Base-by-base conservation (phyloP, 2,113 vertebrate species). In the Cervus canadensis region DNA sequence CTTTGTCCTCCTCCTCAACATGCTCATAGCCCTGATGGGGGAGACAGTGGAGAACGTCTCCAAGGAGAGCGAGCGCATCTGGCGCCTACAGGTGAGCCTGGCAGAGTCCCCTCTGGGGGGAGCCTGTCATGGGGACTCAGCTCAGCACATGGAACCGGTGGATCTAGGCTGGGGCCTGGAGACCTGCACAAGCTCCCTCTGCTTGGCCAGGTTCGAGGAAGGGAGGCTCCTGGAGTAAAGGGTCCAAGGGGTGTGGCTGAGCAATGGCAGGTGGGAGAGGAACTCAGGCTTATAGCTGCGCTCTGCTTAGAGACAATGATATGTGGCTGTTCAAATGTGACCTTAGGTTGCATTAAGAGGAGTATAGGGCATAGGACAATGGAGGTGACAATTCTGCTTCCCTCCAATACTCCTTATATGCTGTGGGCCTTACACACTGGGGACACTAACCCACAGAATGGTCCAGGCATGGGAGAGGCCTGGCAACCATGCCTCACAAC, bases 11-110 rank as follows among this genome's bases (percentile, higher is more conserved):
- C 99, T 99, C 76, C 97, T 99, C 50, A 99, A 99, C 96, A 99
- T 99, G 99, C 98, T 99, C 78, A 99, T 99, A 23, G 99, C 99
- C 0, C 86, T 99, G 40, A 99, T 99, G 99, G 99, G 99, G 81
- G 99, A 99, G 95, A 99, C 99, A 0, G 99, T 99, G 89, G 99
- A 99, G 92, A 99, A 99, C 0, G 98, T 99, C 92, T 99, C 99
- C 33, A 99, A 99, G 82, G 99, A 99, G 97, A 99, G 99, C 0
- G 99, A 99, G 95, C 99, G 99, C 50, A 99, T 99, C 97, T 99
- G 99, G 99, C 98, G 98, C 28, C 98, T 99, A 6, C 99, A 99
- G 99, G 99, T 99, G 96, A 30, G 98, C 98, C 57, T 74, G 89
- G 62, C 21, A 17, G 64, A 33, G 56, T 23, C 21, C 26, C 40